Base-by-base conservation (phyloP, 1,140 invertebrate species). In the Notospermus geniculatus region DNA sequence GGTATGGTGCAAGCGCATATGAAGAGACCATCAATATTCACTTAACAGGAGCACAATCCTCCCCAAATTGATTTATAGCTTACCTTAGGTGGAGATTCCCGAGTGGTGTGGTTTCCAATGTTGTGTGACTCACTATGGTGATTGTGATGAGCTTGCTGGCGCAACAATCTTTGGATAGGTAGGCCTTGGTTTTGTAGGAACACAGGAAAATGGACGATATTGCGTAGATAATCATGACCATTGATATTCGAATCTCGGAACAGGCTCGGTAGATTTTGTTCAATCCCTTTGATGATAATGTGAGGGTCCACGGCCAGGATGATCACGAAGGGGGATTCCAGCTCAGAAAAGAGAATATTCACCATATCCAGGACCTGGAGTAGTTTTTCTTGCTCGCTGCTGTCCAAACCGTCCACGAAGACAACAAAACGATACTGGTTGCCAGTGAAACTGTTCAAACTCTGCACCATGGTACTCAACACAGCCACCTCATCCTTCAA, bases 181-280 rank as follows among this genome's bases (percentile, higher is more conserved):
- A 98, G 78, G 7, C 93, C 94, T 19, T 95, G 95, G 81, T 97
- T 98, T 84, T 98, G 96, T 17, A 98, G 84, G 80, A 94, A 99
- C 82, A 98, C 98, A 0, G 96, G 97, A 64, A 99, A 83, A 77
- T 98, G 96, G 1, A 99, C 93, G 84, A 98, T 89, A 78, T 98
- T 98, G 28, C 93, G 87, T 32, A 98, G 82, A 76, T 97, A 98
- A 80, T 96, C 94, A 82, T 94, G 91, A 1, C 85, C 93, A 88
- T 69, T 93, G 87, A 95, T 95, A 82, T 77, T 86, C 60, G 81
- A 74, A 63, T 82, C 80, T 11, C 76, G 71, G 46, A 81, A 78
- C 13, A 69, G 65, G 2, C 69, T 85, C 41, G 89, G 85, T 68
- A 92, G 91, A 78, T 96, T 95, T 39, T 91, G 86, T 84, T 96